A percentile compares a stretch with the other conserved stretches of the same genome.
phyloP scores from a whole-genome alignment of 2,113 vertebrate species.

The Sphaerodactylus townsendi region DNA sequence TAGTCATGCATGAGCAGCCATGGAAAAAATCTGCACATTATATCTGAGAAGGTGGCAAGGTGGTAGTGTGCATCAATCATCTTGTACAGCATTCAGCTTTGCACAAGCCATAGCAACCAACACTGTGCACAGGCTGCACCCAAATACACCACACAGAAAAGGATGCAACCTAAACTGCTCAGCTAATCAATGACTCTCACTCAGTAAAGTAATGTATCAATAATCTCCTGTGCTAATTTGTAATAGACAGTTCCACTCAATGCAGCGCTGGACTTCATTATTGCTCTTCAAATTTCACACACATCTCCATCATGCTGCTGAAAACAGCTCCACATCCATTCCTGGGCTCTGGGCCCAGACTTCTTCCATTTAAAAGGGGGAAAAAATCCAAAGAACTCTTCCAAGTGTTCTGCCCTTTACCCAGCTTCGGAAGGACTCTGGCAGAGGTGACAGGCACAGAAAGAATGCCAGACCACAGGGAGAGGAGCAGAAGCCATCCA shows the following conservation, averaged over 20 bases:
- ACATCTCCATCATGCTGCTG: background rate
- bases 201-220: background rate
- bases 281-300: background rate
- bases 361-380: conserved; percentile 38
- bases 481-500: conserved; percentile 46
- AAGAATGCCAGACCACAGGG: conserved; percentile 59
- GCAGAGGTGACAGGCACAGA: conserved; percentile 51
- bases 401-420: conserved; percentile 51
- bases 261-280: conserved; percentile 11
- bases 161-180: background rate
- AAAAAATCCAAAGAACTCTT: conserved; percentile 10
- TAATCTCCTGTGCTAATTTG: background rate
- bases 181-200: background rate
- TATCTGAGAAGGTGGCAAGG: background rate
- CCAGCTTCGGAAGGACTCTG: conserved; percentile 45
- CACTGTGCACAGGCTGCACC: background rate
- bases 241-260: background rate
- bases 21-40: background rate
- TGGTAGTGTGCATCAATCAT: background rate
- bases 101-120: background rate
- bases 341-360: conserved; percentile 42
- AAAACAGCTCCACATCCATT: conserved; percentile 15
- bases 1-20: background rate
- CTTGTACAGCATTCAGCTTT: background rate
- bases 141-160: background rate